phyloP scores from a whole-genome alignment of 37 sponge, comb jelly and placozoan genomes.

The Beroe ovata region DNA sequence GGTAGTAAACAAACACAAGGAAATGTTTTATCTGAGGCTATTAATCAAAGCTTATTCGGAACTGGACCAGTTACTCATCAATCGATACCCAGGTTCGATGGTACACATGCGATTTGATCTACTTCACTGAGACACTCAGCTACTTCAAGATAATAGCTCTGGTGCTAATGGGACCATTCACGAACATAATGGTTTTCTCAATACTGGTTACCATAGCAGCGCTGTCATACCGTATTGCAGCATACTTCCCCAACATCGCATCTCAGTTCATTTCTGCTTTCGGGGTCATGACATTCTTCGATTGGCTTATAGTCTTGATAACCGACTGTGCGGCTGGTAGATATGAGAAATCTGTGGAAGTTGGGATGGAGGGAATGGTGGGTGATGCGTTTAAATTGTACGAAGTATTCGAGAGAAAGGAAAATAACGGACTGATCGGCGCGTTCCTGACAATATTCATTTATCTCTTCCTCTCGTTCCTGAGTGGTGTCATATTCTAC shows the following conservation, averaged over 20 bases:
- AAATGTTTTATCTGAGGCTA: too few species aligned
- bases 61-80: too few species aligned
- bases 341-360: neutral
- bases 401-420: conserved; percentile 47
- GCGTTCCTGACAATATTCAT: conserved; percentile 69
- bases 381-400: conserved; percentile 70
- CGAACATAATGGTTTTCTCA: conserved; percentile 38
- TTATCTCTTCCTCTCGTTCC: conserved; percentile 68
- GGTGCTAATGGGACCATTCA: conserved; percentile 26
- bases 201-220: conserved; percentile 15
- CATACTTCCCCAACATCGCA: conserved; percentile 56
- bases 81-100: neutral
- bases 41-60: too few species aligned
- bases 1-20: too few species aligned
- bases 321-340: neutral
- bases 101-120: conserved; percentile 56
- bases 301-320: conserved; percentile 47
- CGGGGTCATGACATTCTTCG: conserved; percentile 58
- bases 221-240: neutral
- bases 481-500: conserved; percentile 63
- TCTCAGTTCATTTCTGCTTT: conserved; percentile 59
- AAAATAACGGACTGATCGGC: conserved; percentile 66
- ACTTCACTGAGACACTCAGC: conserved; percentile 34
- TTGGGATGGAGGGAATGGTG: conserved; percentile 63
- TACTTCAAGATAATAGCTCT: conserved; percentile 53